Percentiles rank a stretch among this genome's conserved stretches.
These are phyloP conservation scores for Paratilapia polleni DNA, from an alignment of 2,113 vertebrate genomes.

Conservation along the genomic window DNA sequence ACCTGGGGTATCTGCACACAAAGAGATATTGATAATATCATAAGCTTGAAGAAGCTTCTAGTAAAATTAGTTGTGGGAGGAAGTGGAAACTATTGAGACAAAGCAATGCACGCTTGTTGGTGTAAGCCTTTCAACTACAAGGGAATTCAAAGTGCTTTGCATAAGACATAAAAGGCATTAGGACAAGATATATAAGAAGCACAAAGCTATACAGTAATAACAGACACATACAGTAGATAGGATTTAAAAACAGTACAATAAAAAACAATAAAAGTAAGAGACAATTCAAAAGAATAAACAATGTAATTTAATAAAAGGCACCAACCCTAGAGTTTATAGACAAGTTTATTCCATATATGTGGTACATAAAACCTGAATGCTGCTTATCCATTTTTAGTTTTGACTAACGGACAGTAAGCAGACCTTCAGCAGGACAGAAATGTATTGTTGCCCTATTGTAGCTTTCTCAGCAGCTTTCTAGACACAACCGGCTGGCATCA, in stretches of 20 bases:
- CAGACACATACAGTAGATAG: background rate
- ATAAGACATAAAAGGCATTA: background rate
- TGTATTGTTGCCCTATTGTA: background rate
- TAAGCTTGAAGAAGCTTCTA: background rate
- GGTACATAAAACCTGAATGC: background rate
- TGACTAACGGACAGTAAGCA: background rate
- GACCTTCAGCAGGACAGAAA: background rate
- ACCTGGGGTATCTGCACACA: constrained; percentile 95
- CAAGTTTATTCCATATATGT: background rate
- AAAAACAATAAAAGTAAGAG: background rate
- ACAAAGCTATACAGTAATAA: background rate
- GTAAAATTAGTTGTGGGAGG: background rate
- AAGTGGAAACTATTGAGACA: background rate
- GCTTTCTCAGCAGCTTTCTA: background rate
- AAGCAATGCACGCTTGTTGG: background rate
- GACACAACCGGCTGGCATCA: background rate
- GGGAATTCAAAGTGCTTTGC: background rate
- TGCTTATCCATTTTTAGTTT: background rate
- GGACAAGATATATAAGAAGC: background rate
- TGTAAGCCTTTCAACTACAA: background rate
- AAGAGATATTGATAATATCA: constrained; percentile 35
- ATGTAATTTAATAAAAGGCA: background rate
- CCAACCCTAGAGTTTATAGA: background rate
- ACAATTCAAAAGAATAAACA: background rate
- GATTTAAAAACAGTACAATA: background rate